Evolutionary conservation across 2,113 vertebrate species (phyloP).

Genomic region (Corythornis vintsioides): DNA sequence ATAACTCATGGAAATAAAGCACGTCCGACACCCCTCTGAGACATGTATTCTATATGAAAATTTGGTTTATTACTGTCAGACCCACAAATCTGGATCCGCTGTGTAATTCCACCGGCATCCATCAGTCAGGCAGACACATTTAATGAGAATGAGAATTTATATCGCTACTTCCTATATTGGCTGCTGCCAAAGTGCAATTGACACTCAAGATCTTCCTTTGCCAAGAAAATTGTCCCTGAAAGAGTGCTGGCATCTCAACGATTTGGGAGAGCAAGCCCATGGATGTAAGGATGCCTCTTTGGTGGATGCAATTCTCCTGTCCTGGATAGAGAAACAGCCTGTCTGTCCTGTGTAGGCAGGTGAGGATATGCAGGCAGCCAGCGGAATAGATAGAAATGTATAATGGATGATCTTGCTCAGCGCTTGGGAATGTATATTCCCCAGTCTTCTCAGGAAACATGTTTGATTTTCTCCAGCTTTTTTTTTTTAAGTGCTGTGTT

Average conservation of each 20-base stretch:
- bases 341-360: neutral
- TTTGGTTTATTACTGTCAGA: conserved; percentile 82
- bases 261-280: neutral
- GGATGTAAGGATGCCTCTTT: neutral
- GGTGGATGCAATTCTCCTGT: neutral
- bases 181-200: conserved; percentile 53
- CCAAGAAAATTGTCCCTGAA: conserved; percentile 63
- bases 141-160: conserved; percentile 81
- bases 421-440: conserved; percentile 8
- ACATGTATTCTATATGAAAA: conserved; percentile 86
- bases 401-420: conserved; percentile 47
- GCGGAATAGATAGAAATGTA: conserved; percentile 11
- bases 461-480: conserved; percentile 48
- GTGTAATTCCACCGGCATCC: conserved; percentile 77
- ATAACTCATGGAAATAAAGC: conserved; percentile 83
- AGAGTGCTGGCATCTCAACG: neutral
- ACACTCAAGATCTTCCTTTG: conserved; percentile 43
- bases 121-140: conserved; percentile 81
- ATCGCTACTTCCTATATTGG: conserved; percentile 62
- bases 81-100: conserved; percentile 81
- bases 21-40: conserved; percentile 68
- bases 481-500: neutral
- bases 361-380: neutral
- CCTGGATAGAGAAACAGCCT: neutral
- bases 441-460: neutral